Percentiles rank a stretch among this genome's conserved stretches.
Evolutionary conservation across 2,113 vertebrate genomes (phyloP).

Genomic region (Condylura cristata): DNA sequence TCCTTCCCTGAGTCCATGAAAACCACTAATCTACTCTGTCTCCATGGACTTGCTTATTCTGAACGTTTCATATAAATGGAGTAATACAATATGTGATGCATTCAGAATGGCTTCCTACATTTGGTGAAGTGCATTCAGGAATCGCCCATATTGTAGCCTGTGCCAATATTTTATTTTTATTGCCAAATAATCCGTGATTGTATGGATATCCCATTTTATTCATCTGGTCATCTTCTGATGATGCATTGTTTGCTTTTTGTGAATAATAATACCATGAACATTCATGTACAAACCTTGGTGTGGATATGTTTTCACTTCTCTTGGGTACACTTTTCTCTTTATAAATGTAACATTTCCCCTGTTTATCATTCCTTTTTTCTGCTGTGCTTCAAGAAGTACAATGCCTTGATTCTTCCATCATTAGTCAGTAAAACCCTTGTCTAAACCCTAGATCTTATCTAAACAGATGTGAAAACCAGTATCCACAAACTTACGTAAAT

Average conservation of each 20-base stretch:
- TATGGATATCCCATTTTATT: background rate
- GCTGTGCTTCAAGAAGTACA: background rate
- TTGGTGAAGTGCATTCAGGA: background rate
- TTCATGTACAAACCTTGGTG: background rate
- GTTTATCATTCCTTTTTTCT: background rate
- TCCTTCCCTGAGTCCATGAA: background rate
- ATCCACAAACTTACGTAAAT: background rate
- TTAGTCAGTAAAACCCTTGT: background rate
- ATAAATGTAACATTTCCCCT: background rate
- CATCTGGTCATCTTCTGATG: background rate
- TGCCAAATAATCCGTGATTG: background rate
- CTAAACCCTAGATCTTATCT: background rate
- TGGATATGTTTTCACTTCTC: background rate
- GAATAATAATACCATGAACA: background rate
- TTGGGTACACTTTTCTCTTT: background rate
- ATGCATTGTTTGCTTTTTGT: background rate
- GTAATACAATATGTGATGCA: background rate
- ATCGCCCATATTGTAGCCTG: background rate
- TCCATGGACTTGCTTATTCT: background rate
- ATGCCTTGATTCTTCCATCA: background rate
- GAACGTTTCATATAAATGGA: background rate
- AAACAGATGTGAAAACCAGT: constrained; percentile 26
- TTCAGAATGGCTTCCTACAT: background rate
- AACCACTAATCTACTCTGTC: background rate
- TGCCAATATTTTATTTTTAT: background rate